phyloP scores from a whole-genome alignment of 2,113 vertebrate genomes.

The Ciconia maguari region DNA sequence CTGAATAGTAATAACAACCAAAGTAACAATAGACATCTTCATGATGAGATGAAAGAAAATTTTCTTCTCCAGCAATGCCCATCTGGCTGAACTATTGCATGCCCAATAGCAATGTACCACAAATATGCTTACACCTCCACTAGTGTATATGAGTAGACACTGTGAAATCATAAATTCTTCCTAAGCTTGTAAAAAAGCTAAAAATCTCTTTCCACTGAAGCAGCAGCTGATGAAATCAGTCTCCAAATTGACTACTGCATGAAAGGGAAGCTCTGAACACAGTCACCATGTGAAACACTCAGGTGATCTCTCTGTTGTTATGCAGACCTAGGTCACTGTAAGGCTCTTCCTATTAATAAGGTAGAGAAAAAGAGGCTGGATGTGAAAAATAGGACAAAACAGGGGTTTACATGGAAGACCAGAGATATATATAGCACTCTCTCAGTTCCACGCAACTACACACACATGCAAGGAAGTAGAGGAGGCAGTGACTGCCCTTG shows the following conservation, averaged over 20 bases:
- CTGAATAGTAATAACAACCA: background rate
- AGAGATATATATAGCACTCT: background rate
- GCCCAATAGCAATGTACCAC: background rate
- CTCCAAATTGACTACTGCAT: background rate
- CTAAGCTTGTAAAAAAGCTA: background rate
- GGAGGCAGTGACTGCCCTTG: background rate
- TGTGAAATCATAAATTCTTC: background rate
- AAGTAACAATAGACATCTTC: background rate
- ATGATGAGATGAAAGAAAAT: background rate
- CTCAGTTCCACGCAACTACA: background rate
- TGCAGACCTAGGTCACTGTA: background rate
- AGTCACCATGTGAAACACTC: background rate
- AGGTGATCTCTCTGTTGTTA: background rate
- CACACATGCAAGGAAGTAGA: background rate
- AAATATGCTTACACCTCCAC: background rate
- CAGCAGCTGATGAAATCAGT: background rate
- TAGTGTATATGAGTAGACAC: background rate
- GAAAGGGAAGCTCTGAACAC: background rate
- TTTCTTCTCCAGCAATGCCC: background rate
- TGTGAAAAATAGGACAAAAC: background rate
- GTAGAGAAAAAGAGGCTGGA: background rate
- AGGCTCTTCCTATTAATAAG: background rate
- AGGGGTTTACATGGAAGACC: background rate
- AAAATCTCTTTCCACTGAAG: background rate
- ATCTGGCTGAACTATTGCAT: background rate